Conservation (phyloP, 2,888 invertebrate species). For the Coleophora deauratella region DNA sequence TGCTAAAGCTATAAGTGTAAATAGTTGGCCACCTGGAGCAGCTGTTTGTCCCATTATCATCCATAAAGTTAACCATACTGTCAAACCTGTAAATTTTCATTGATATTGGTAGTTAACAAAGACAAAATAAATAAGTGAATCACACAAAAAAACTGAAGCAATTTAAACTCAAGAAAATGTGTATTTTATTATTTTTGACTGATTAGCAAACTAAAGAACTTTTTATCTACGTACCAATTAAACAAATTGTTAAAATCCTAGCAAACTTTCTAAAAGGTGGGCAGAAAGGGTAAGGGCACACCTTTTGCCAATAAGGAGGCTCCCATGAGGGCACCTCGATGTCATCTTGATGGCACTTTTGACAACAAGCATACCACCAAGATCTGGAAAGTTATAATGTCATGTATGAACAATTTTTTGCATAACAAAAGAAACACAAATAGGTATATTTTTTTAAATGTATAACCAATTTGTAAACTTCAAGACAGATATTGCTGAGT, state of each 20-base stretch:
- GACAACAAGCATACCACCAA: slow-evolving; percentile 82
- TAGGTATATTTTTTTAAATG: too few species aligned
- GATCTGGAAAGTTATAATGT: slow-evolving; percentile 61
- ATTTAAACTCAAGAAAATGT: too few species aligned
- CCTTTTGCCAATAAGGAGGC: slow-evolving; percentile 78
- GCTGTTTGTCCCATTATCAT: slow-evolving; percentile 79
- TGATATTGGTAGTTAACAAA: not conserved
- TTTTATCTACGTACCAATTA: slow-evolving; percentile 62
- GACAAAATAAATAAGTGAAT: too few species aligned
- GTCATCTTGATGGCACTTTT: slow-evolving; percentile 79
- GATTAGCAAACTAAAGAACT: too few species aligned
- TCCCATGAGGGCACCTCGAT: slow-evolving; percentile 78
- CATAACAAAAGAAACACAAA: too few species aligned
- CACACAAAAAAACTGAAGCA: too few species aligned
- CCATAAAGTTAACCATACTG: slow-evolving; percentile 80
- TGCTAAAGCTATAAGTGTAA: slow-evolving; percentile 78
- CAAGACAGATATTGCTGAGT: too few species aligned
- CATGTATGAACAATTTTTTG: not conserved
- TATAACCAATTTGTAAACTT: too few species aligned
- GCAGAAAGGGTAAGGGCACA: slow-evolving; percentile 84
- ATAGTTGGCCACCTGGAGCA: slow-evolving; percentile 81
- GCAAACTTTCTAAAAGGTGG: slow-evolving; percentile 83
- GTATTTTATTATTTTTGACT: too few species aligned
- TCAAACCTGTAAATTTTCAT: slow-evolving; percentile 42
- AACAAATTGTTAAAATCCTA: slow-evolving; percentile 74